Evolutionary conservation across 30 jellyfish, hydroid and myxozoan species (phyloP).

Genomic region (Pelagia noctiluca): DNA sequence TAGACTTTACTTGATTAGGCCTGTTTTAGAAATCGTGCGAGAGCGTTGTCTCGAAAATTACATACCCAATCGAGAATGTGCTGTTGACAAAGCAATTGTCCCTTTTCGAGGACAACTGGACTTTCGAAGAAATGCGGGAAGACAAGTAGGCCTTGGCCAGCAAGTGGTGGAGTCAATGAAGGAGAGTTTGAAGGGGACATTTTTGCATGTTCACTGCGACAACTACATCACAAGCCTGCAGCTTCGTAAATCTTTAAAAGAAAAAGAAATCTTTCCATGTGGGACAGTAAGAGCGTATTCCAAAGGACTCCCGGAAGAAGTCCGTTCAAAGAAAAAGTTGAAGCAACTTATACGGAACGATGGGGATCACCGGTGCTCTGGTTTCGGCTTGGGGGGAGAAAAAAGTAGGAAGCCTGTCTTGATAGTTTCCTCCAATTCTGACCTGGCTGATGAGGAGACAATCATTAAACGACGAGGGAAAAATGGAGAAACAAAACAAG

Average conservation of each 20-base stretch:
- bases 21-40: too few species aligned
- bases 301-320: too few species aligned
- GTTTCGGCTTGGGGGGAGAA: conserved; percentile 5
- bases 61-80: too few species aligned
- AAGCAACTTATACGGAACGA: conserved; percentile 4
- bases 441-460: conserved; percentile 7
- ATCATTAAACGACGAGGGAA: not conserved
- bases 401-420: not conserved
- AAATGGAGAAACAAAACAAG: not conserved
- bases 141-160: conserved; percentile 52
- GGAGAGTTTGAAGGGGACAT: conserved; percentile 12
- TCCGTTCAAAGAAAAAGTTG: conserved; percentile 9
- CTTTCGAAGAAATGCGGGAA: conserved; percentile 15
- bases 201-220: conserved; percentile 28
- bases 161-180: conserved; percentile 39
- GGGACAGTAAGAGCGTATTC: too few species aligned
- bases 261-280: conserved; percentile 28
- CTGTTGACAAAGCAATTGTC: conserved; percentile 12
- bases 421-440: conserved; percentile 3
- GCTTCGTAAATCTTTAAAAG: conserved; percentile 18
- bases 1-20: too few species aligned
- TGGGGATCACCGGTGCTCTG: not conserved
- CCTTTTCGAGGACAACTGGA: conserved; percentile 7
- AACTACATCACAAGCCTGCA: conserved; percentile 16
- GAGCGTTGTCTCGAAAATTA: too few species aligned